Percentiles rank a stretch among this genome's conserved stretches.
These are phyloP conservation scores for Formica selysi DNA, from an alignment of 1,140 invertebrate genomes.

Conservation along the genomic window DNA sequence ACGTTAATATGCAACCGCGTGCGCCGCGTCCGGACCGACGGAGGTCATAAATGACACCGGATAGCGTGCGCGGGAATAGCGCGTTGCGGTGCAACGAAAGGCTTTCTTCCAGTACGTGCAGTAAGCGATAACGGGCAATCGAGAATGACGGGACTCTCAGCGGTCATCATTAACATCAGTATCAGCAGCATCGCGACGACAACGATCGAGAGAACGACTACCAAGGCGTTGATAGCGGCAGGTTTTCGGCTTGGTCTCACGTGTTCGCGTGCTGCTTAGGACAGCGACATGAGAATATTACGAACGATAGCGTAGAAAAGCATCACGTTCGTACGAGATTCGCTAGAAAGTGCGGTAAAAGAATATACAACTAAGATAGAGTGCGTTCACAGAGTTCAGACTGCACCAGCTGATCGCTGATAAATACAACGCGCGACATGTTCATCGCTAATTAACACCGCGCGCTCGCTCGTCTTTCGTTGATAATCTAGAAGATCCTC, in stretches of 20 bases:
- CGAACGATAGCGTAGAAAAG: background rate
- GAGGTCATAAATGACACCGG: constrained; percentile 44
- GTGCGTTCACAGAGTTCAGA: background rate
- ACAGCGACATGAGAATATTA: constrained; percentile 28
- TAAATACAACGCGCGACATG: constrained; percentile 60
- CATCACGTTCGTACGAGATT: background rate
- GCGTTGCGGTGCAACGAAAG: constrained; percentile 32
- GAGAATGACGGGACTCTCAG: constrained; percentile 20
- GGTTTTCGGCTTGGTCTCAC: constrained; percentile 26
- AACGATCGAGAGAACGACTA: background rate
- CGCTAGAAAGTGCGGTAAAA: background rate
- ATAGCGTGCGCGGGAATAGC: constrained; percentile 37
- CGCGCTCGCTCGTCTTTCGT: constrained; percentile 5
- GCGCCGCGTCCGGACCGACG: constrained; percentile 48
- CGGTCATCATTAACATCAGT: background rate
- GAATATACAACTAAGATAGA: background rate
- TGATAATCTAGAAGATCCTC: background rate
- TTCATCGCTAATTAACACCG: constrained; percentile 44
- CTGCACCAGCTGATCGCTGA: constrained; percentile 68
- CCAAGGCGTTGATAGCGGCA: background rate
- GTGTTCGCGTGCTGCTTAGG: constrained; percentile 31
- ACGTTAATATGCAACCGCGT: constrained; percentile 63
- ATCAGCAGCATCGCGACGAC: background rate
- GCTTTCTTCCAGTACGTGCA: constrained; percentile 14
- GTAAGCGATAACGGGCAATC: constrained; percentile 30